Evolutionary conservation across 1,140 invertebrate genomes (phyloP).

Genomic region (Drosophila dunni): DNA sequence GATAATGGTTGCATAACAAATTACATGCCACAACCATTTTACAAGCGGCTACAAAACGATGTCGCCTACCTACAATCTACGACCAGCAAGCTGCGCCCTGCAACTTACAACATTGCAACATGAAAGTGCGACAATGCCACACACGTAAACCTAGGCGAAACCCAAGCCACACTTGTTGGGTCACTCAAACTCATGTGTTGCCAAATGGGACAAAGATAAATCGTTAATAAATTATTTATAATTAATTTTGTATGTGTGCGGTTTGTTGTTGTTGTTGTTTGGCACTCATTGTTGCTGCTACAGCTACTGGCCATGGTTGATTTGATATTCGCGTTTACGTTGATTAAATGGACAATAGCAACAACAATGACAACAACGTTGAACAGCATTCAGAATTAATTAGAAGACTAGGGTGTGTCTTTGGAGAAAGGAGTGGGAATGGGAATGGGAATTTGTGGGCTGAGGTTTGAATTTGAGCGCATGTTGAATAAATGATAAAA

Average conservation of each 20-base stretch:
- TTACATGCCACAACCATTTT: slow-evolving; percentile 76
- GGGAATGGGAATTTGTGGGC: not conserved
- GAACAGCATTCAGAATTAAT: slow-evolving; percentile 73
- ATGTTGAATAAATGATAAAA: slow-evolving; percentile 83
- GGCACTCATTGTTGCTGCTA: slow-evolving; percentile 49
- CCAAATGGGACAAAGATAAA: slow-evolving; percentile 77
- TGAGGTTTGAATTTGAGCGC: slow-evolving; percentile 52
- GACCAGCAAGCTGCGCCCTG: too few species aligned
- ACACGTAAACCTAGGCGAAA: slow-evolving; percentile 12
- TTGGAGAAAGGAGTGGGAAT: not conserved
- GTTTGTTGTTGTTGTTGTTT: slow-evolving; percentile 57
- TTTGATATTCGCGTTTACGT: slow-evolving; percentile 82
- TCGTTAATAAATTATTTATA: slow-evolving; percentile 84
- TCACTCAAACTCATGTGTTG: slow-evolving; percentile 69
- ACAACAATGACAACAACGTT: slow-evolving; percentile 33
- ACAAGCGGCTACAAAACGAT: slow-evolving; percentile 70
- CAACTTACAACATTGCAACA: slow-evolving; percentile 41
- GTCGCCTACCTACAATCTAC: slow-evolving; percentile 28
- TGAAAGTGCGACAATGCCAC: slow-evolving; percentile 42
- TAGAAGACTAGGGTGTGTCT: slow-evolving; percentile 60
- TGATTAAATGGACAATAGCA: slow-evolving; percentile 75
- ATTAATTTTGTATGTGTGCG: slow-evolving; percentile 79
- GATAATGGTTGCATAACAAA: slow-evolving; percentile 69
- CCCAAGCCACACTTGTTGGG: slow-evolving; percentile 22
- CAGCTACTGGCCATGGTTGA: slow-evolving; percentile 52